phyloP scores from a whole-genome alignment of 2,888 invertebrate genomes.

The Sturmia bella region DNA sequence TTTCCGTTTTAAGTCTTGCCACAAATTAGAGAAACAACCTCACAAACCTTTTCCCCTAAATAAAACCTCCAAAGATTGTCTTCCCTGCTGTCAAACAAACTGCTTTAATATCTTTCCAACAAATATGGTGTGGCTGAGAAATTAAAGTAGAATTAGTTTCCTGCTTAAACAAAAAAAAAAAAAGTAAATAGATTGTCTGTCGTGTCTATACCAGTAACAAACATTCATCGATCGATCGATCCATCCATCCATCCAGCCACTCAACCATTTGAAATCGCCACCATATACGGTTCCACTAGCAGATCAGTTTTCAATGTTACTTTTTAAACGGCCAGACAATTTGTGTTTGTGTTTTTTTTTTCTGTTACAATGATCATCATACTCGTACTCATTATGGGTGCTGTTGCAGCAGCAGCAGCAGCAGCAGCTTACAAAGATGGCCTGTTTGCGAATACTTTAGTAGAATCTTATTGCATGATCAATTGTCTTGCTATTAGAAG shows the following conservation, averaged over 20 bases:
- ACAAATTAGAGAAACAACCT: constrained; percentile 30
- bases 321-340: constrained; percentile 55
- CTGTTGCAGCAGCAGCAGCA: constrained; percentile 39
- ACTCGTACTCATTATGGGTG: background rate
- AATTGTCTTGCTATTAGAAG: constrained; percentile 54
- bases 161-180: constrained; percentile 57
- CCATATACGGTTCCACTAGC: constrained; percentile 67
- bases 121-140: constrained; percentile 58
- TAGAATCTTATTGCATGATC: constrained; percentile 64
- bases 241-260: constrained; percentile 4
- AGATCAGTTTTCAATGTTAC: constrained; percentile 69
- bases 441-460: constrained; percentile 28
- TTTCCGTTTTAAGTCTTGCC: constrained; percentile 62
- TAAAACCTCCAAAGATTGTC: constrained; percentile 14
- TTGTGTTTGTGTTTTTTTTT: constrained; percentile 37
- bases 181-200: constrained; percentile 45
- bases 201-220: constrained; percentile 31
- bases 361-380: constrained; percentile 29
- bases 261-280: constrained; percentile 42
- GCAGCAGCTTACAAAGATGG: constrained; percentile 25
- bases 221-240: constrained; percentile 22
- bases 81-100: constrained; percentile 3
- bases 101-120: constrained; percentile 51
- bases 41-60: constrained; percentile 24
- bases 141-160: constrained; percentile 61